Base-by-base conservation (phyloP, 2,888 invertebrate genomes). In the Trichopoda pennipes region DNA sequence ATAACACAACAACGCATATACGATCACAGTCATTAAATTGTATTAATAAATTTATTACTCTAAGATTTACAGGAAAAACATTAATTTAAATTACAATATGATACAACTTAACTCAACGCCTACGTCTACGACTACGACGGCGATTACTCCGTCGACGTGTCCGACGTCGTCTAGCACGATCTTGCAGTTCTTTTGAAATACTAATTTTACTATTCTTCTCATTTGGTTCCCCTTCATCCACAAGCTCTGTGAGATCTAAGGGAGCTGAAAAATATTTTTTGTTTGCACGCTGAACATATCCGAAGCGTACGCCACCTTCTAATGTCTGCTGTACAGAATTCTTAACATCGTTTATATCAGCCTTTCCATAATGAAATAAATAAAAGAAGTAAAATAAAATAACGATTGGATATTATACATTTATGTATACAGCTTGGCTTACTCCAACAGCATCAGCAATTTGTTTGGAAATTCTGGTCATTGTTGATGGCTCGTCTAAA, bases 201-300 rank as follows among this genome's bases (percentile, higher is more conserved):
- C 8, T 9, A 38, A 47, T 70, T 38, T 38, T 38, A 38, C 38
- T 38, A 38, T 38, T 38, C 38, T 47, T 42, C 17, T 12, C 58
- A 19, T 47, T 53, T 21, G n/a, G 28, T 8, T 69, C 69, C 4
- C 4, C 14, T 0, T 80, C 16, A 0, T 76, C 17, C 9, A 3
- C 0, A 14, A 60, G 14, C 68, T 51, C 77, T 1, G 58, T 75
- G 35, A 85, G 38, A 3, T 84, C 83, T 8, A 85, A 38, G 28
- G 84, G 84, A 9, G 72, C 75, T 1, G 80, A 63, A 61, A 75
- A 85, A 42, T 85, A 85, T 60, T 83, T 84, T 0, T 78, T 77
- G 51, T 81, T 81, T 0, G 21, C 1, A 6, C 78, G 61, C 17
- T 85, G 84, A n/a, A 85, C 63, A 19, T 79, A 85, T 10, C 85